Base-by-base conservation (phyloP, 2,113 vertebrate species). In the Fregetta grallaria region DNA sequence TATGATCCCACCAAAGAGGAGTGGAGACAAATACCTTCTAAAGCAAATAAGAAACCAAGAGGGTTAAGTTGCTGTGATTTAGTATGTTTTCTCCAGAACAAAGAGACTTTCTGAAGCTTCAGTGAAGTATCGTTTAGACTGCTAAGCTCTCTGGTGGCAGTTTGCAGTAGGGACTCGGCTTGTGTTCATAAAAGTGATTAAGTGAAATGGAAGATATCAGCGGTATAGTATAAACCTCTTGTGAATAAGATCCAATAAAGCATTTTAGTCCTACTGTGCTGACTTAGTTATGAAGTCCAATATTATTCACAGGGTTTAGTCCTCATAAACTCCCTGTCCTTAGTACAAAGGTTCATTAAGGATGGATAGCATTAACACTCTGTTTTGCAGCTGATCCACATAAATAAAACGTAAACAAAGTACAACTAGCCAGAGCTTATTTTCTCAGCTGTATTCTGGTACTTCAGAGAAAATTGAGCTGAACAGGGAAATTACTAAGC, bases 81-180 rank as follows among this genome's bases (percentile, higher is more conserved):
- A 92, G 56, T 63, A 8, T 50, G 38, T 77, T 92, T 95, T 78
- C 83, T 94, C n/a, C 45, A 79, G 73, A 94, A 78, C 68, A 92
- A 94, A 94, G 82, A 88, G 76, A 87, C 76, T 91, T 96, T 94
- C 86, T 92, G 83, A 96, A 88, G 86, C 72, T 81, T 68, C n/a
- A 62, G 47, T 32, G 68, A 91, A 92, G 73, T 71, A 78, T 81
- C 55, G 21, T 86, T 88, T 94, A 86, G 65, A 73, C 70, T 91
- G n/a, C 73, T 89, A 89, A 95, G 53, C 76, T 94, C 86, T 84
- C 88, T 65, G 76, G 68, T 91, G 80, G 80, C 79, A 91, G 36
- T 86, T 85, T 95, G 80, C 67, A 89, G 84, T 42, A 82, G 67
- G 77, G 70, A 26, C 62, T 95, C 32, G 20, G 81, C 81, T 91